phyloP scores from a whole-genome alignment of 2,888 invertebrate genomes.

The Drosophila hamatofila region DNA sequence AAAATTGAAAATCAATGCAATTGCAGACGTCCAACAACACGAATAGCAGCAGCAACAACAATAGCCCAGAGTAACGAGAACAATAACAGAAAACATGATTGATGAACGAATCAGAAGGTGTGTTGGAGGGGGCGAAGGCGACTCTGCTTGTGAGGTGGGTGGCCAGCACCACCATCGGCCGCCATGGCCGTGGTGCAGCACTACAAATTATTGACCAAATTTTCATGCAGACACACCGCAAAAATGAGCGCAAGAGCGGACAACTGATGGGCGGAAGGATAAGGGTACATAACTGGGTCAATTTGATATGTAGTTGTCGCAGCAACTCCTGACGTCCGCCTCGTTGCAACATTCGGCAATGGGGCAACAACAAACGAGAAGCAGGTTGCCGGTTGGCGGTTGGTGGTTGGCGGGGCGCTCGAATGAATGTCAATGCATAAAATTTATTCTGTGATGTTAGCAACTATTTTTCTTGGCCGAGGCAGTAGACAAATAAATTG shows the following conservation, averaged over 20 bases:
- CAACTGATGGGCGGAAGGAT: constrained; percentile 24
- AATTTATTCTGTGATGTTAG: constrained; percentile 74
- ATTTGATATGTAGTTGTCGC: constrained; percentile 81
- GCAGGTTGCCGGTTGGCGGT: neutral
- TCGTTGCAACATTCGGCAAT: constrained; percentile 61
- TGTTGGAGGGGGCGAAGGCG: too few relatives aligned
- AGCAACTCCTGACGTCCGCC: constrained; percentile 65
- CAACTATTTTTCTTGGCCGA: constrained; percentile 70
- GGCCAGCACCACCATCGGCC: neutral
- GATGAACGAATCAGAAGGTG: constrained; percentile 24
- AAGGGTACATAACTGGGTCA: constrained; percentile 73
- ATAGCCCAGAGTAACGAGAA: constrained; percentile 34
- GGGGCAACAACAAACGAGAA: constrained; percentile 18
- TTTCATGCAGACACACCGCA: constrained; percentile 77
- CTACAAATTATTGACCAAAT: constrained; percentile 77
- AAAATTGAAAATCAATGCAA: constrained; percentile 71
- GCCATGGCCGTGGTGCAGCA: constrained; percentile 10
- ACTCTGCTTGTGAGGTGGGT: too few relatives aligned
- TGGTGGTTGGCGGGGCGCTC: neutral
- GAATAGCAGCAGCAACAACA: constrained; percentile 39
- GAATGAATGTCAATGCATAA: constrained; percentile 75
- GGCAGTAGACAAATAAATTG: constrained; percentile 77
- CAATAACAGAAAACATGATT: constrained; percentile 54
- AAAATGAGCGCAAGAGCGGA: constrained; percentile 57
- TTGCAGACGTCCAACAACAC: constrained; percentile 59